Percentiles rank a stretch among this genome's conserved stretches.
phyloP scores from a whole-genome alignment of 2,113 vertebrate genomes.

The Xiphophorus couchianus region DNA sequence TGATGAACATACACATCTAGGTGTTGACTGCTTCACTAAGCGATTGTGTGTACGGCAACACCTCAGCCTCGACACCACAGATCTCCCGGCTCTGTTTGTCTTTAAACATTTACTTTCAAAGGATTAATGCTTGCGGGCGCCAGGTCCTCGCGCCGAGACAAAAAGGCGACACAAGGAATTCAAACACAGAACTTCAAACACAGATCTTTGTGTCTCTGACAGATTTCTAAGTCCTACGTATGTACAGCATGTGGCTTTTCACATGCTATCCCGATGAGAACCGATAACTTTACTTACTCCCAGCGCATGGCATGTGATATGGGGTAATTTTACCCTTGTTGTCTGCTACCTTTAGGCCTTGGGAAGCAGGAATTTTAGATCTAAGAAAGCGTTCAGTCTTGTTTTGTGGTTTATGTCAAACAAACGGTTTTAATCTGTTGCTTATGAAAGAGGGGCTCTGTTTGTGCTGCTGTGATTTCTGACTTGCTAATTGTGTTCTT shows the following conservation, averaged over 20 bases:
- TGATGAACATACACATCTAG: conserved; percentile 47
- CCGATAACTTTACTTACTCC: conserved; percentile 52
- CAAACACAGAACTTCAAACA: conserved; percentile 79
- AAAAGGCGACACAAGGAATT: conserved; percentile 88
- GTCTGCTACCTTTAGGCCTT: conserved; percentile 12
- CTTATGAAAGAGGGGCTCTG: conserved; percentile 15
- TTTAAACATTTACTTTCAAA: conserved; percentile 93
- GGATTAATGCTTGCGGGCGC: conserved; percentile 85
- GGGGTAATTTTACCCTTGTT: conserved; percentile 24
- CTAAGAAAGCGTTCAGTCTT: conserved; percentile 6
- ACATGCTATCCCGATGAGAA: conserved; percentile 46
- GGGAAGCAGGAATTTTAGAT: background rate
- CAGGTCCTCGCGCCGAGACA: conserved; percentile 86
- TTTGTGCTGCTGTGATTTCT: conserved; percentile 46
- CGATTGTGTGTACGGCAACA: conserved; percentile 67
- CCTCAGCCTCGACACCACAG: conserved; percentile 66
- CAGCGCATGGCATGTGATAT: conserved; percentile 12
- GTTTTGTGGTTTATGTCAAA: conserved; percentile 21
- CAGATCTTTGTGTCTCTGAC: conserved; percentile 73
- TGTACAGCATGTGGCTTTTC: conserved; percentile 61
- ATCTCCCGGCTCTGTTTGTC: conserved; percentile 85
- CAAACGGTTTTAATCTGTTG: conserved; percentile 17
- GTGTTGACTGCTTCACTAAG: conserved; percentile 59
- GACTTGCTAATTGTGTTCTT: conserved; percentile 43
- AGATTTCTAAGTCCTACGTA: conserved; percentile 67